Conservation (phyloP, 1,140 invertebrate genomes). For the Bombus picipes region DNA sequence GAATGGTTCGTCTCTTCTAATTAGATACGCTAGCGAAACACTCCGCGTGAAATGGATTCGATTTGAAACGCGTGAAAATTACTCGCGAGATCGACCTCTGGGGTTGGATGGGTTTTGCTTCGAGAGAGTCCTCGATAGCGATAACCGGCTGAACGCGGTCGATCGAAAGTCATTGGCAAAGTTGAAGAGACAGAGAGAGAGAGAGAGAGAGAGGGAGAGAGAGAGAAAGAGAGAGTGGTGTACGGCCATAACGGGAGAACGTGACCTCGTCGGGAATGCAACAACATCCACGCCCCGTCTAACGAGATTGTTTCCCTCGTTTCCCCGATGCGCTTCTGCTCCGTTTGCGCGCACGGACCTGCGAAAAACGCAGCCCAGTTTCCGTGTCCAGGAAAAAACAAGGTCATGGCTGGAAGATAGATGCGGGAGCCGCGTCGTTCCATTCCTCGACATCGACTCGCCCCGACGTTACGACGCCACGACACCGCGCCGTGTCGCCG, state of each 20-base stretch:
- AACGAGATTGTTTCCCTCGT: constrained; percentile 31
- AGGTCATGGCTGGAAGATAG: not conserved
- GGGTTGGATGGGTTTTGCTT: not conserved
- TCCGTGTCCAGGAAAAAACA: not conserved
- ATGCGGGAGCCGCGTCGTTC: not conserved
- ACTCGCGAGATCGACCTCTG: constrained; percentile 4
- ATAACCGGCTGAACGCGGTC: not conserved
- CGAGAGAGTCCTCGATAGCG: not conserved
- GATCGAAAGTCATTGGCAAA: constrained; percentile 13
- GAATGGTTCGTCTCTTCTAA: not conserved
- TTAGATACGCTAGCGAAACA: not conserved
- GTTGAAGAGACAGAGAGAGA: not conserved
- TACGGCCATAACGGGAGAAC: not conserved
- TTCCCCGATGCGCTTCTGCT: not conserved
- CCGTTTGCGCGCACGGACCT: not conserved
- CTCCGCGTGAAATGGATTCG: not conserved
- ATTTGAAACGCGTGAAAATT: not conserved
- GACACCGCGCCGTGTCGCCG: not conserved
- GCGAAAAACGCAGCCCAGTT: not conserved
- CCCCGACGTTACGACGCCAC: not conserved
- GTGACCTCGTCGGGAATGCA: constrained; percentile 8
- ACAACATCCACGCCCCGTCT: not conserved
- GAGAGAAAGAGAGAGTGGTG: not conserved
- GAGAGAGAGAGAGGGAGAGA: too few species aligned
- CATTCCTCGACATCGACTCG: not conserved